Evolutionary conservation across 2,888 invertebrate species (phyloP).

Genomic region (Callyntrura sp.): DNA sequence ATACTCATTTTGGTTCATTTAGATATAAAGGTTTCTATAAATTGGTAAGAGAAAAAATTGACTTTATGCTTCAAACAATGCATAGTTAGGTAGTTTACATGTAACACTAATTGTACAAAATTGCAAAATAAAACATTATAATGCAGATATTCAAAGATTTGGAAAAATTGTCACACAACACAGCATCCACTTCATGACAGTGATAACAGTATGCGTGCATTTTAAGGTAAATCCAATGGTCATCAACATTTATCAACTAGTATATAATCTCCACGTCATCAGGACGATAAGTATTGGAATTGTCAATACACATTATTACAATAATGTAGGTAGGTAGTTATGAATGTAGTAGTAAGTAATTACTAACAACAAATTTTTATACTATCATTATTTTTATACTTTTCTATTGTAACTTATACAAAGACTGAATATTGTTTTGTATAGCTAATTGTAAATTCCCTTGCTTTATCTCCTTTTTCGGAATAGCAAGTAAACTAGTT

Average conservation of each 20-base stretch:
- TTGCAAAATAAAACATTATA: conserved; percentile 51
- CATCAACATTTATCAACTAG: no score
- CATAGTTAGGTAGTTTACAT: not conserved
- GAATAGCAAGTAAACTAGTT: conserved; percentile 64
- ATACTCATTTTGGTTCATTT: no score
- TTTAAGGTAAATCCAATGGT: no score
- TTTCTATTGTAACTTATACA: conserved; percentile 10
- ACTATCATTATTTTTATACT: not conserved
- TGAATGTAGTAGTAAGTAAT: not conserved
- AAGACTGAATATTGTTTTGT: not conserved
- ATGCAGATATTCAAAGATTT: not conserved
- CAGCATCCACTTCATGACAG: no score
- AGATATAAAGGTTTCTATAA: no score
- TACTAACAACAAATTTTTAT: not conserved
- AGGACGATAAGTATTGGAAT: not conserved
- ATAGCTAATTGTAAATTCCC: conserved; percentile 9
- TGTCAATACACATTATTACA: not conserved
- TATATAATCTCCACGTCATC: no score
- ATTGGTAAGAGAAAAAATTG: no score
- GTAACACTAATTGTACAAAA: conserved; percentile 44
- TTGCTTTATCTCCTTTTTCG: not conserved
- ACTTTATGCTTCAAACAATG: not conserved
- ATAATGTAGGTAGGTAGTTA: no score
- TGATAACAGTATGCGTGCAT: no score
- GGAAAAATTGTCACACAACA: not conserved